Evolutionary conservation across 2,113 vertebrate genomes (phyloP), one percentile per base, ranked within the genome.

Genomic region (Machaerirhynchus nigripectus): DNA sequence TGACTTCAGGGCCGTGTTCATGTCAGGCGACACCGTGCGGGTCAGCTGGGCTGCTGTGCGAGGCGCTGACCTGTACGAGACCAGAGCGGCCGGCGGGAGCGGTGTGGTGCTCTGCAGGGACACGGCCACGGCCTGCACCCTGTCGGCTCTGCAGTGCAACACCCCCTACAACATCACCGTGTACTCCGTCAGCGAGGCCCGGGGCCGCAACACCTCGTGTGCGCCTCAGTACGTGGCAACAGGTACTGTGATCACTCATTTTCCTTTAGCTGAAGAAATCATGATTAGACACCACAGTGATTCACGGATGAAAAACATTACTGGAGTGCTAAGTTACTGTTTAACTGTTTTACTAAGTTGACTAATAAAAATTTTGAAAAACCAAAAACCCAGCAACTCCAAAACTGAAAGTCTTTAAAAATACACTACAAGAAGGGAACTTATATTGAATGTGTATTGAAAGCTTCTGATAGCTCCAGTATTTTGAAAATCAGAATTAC

Each of bases 51-150:
- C 98, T 52, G 81, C 98, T 2, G 98, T 98, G 77, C 98, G 98
- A 46, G 99, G 99, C 73, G 99, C 98, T 1, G 99, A 99, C 77
- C 85, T 98, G 65, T 99, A 99, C 20, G 95, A 98, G 93, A 99
- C 98, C 1, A 98, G 98, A 9, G 99, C 99, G 2, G 93, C 71
- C 0, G 94, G 97, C 56, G 87, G 96, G 15, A 21, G 92, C 6
- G 91, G 59, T 0, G 47, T 57, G 17, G 76, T 98, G 57, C 98
- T 97, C 39, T 99, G 99, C 93, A 98, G 97, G 1, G 98, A 99
- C 97, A 98, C 99, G 0, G 97, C 98, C 15, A 93, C 98, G 0
- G 96, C 98, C 12, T 99, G 99, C 37, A 98, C 97, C 1, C 97
- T 99, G 35, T 99, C 99, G 1, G 98, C 98, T 30, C 97, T 99